Evolutionary conservation across 2,113 vertebrate genomes (phyloP).

Genomic region (Natator depressus): DNA sequence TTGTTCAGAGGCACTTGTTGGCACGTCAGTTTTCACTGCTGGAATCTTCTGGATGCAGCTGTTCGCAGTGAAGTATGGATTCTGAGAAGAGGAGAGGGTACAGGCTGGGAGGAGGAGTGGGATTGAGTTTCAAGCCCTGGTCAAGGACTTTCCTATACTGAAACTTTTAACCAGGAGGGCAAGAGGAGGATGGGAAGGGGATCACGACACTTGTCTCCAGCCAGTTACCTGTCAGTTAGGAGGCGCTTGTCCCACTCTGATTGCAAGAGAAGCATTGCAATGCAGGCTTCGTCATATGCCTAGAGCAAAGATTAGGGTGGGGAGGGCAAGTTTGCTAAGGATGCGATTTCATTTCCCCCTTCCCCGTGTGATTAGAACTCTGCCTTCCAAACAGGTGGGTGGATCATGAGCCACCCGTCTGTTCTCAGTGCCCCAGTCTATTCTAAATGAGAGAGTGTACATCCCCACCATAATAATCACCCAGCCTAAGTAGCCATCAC

Average conservation of each 20-base stretch:
- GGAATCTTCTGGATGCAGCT: slow-evolving; percentile 43
- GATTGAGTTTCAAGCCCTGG: background rate
- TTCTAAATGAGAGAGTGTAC: rapidly evolving
- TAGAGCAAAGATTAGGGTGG: background rate
- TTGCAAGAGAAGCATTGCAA: background rate
- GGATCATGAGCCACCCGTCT: background rate
- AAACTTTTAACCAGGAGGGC: background rate
- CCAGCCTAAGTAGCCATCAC: rapidly evolving
- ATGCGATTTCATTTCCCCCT: background rate
- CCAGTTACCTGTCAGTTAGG: rapidly evolving
- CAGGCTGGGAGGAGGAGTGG: background rate
- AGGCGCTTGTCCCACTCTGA: background rate
- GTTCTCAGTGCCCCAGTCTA: background rate
- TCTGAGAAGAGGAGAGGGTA: background rate
- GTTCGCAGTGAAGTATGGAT: background rate
- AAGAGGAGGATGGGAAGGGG: background rate
- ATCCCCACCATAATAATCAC: background rate
- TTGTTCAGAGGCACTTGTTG: slow-evolving; percentile 35
- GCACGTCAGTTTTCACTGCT: background rate
- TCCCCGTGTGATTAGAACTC: background rate
- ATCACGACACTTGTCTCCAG: background rate
- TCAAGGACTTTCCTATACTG: background rate
- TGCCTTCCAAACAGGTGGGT: background rate
- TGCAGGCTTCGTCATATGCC: background rate
- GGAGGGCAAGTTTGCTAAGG: background rate